These are phyloP conservation scores for Acanthurus leucopareius DNA, from an alignment of 2,797 vertebrate species.

Conservation along the genomic window DNA sequence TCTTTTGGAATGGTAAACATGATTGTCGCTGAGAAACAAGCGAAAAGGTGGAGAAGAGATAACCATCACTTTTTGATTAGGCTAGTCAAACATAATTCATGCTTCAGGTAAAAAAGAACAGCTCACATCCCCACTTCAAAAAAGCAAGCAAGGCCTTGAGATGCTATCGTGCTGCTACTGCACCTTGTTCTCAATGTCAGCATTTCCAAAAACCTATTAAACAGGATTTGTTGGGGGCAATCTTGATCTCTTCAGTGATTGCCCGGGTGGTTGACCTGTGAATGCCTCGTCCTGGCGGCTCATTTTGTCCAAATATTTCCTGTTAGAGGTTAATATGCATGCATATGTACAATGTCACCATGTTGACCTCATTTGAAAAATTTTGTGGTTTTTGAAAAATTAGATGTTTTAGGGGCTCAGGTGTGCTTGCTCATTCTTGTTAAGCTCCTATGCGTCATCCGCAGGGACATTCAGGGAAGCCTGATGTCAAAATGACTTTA, in stretches of 20 bases:
- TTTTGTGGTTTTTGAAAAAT: conserved; percentile 37
- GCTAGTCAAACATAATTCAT: conserved; percentile 54
- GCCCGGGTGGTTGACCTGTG: conserved; percentile 45
- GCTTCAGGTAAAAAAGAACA: conserved; percentile 39
- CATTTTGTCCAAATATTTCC: conserved; percentile 64
- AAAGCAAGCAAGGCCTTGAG: conserved; percentile 29
- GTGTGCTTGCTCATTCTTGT: conserved; percentile 67
- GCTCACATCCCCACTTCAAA: conserved; percentile 39
- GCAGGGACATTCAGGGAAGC: conserved; percentile 35
- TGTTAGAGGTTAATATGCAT: conserved; percentile 56
- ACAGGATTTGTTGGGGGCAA: conserved; percentile 15
- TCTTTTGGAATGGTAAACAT: conserved; percentile 67
- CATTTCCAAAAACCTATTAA: conserved; percentile 54
- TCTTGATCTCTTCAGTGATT: conserved; percentile 39
- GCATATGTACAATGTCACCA: conserved; percentile 37
- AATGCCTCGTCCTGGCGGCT: background rate
- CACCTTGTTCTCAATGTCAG: conserved; percentile 41
- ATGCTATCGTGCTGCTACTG: conserved; percentile 29
- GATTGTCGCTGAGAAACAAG: conserved; percentile 61
- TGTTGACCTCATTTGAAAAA: conserved; percentile 27
- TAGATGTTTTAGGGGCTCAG: conserved; percentile 68
- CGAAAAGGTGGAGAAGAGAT: conserved; percentile 53
- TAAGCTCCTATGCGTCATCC: conserved; percentile 62
- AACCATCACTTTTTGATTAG: conserved; percentile 54
- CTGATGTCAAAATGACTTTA: conserved; percentile 64